A percentile compares a stretch with the other conserved stretches of the same genome.
phyloP scores from a whole-genome alignment of 2,888 invertebrate genomes.

The Netelia fuscicornis region DNA sequence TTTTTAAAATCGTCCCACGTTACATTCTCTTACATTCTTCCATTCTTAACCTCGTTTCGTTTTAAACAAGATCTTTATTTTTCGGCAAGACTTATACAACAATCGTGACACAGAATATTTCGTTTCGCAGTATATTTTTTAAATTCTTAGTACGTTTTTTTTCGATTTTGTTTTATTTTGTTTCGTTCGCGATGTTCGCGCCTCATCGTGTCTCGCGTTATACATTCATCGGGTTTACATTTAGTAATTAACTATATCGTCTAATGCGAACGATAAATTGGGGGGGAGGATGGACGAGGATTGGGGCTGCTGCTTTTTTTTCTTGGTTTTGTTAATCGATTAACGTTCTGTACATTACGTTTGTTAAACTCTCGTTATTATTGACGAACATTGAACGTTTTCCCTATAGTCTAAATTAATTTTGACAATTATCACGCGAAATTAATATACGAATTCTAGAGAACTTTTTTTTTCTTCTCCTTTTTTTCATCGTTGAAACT shows the following conservation, averaged over 20 bases:
- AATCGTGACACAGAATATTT: constrained; percentile 64
- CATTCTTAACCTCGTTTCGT: constrained; percentile 8
- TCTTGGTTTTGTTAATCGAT: constrained; percentile 10
- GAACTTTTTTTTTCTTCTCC: constrained; percentile 31
- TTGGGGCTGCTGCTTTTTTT: not conserved
- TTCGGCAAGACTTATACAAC: constrained; percentile 69
- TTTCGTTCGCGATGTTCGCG: constrained; percentile 25
- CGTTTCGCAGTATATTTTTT: constrained; percentile 28
- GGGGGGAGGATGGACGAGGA: not conserved
- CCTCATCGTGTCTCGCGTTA: constrained; percentile 44
- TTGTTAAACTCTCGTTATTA: constrained; percentile 20
- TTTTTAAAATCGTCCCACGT: not conserved
- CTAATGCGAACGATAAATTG: constrained; percentile 39
- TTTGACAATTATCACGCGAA: constrained; percentile 21
- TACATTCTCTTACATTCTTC: not conserved
- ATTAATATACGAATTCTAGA: constrained; percentile 26
- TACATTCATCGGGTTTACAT: constrained; percentile 59
- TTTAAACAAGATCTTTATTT: constrained; percentile 68
- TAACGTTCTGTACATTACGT: constrained; percentile 44
- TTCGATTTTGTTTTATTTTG: constrained; percentile 20
- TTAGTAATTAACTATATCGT: constrained; percentile 48
- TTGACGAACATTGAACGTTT: constrained; percentile 32
- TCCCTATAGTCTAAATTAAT: constrained; percentile 7
- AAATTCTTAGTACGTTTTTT: constrained; percentile 20
- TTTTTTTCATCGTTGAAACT: constrained; percentile 31